phyloP scores from a whole-genome alignment of 2,888 invertebrate species.

The Anagyrus pseudococci region DNA sequence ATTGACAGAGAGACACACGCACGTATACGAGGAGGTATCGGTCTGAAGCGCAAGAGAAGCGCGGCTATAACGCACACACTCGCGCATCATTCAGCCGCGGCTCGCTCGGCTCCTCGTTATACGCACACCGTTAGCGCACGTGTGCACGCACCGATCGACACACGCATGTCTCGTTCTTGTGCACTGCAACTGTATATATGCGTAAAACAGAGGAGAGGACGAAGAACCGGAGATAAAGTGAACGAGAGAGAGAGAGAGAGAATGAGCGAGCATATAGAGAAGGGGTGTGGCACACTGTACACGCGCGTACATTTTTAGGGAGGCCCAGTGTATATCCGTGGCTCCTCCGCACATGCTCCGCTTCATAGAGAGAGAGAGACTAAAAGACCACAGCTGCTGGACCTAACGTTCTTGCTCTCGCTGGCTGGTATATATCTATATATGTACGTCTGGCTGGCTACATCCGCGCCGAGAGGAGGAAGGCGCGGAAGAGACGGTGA shows the following conservation, averaged over 20 bases:
- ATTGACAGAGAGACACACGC: no score
- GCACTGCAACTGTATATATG: not conserved
- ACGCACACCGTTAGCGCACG: not conserved
- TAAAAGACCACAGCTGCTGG: no score
- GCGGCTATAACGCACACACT: not conserved
- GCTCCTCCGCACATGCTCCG: no score
- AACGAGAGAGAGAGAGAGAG: conserved; percentile 36
- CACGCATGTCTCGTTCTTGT: conserved; percentile 2
- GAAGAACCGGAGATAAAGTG: conserved; percentile 10
- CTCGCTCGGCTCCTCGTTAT: not conserved
- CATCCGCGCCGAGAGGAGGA: not conserved
- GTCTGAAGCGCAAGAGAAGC: no score
- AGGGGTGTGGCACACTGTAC: not conserved
- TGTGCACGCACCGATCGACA: not conserved
- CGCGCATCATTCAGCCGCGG: not conserved
- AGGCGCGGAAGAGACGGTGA: not conserved
- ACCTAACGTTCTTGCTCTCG: no score
- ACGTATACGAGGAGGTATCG: no score
- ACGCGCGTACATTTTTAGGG: not conserved
- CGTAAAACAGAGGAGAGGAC: conserved; percentile 22
- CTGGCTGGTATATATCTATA: no score
- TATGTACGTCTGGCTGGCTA: not conserved
- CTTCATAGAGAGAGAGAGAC: no score
- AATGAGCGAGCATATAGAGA: not conserved
- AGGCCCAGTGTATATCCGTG: not conserved